Base-by-base conservation (phyloP, 2,888 invertebrate species). In the Rhagium mordax region DNA sequence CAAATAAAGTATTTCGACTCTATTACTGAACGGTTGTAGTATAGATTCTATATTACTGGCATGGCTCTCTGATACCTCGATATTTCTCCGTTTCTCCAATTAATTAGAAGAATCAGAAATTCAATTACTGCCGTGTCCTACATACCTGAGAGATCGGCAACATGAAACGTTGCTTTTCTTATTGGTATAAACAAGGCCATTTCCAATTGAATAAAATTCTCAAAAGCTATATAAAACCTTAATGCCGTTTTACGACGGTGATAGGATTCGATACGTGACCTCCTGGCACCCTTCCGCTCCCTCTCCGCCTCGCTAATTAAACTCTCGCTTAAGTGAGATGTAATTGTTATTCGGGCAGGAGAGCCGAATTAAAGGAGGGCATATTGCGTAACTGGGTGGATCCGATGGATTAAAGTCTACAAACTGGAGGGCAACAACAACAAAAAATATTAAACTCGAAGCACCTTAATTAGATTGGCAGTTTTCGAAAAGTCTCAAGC, bases 321-420 rank as follows among this genome's bases (percentile, higher is more conserved):
- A 77, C 76, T 77, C 70, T 68, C 75, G 71, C 76, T 78, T 74
- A 78, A 81, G 80, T 77, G 79, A 79, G 78, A 79, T 77, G 79
- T 81, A 78, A 81, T 76, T 78, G 78, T 78, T 79, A 79, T 79
- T 79, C 78, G 75, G 76, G 75, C 70, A 70, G 75, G 76, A 70
- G 75, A 72, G 20, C 47, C 47, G 67, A 67, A 57, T 65, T 57
- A 67, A 21, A 33, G 47, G 55, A 57, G 67, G 57, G 67, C 15
- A 47, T 67, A 67, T 67, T 55, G 55, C 67, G 41, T 21, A 57
- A 41, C 27, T 24, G 67, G 47, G 57, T 41, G 57, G 67, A 47
- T 47, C 67, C 41, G 57, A 57, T 57, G 67, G 67, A 67, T 67
- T 67, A 65, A 51, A 65, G 53, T 65, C 53, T 65, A 48, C 62